A percentile compares a stretch with the other conserved stretches of the same genome.
Conservation (phyloP, 1,140 invertebrate genomes). For the Berghia stephanieae region DNA sequence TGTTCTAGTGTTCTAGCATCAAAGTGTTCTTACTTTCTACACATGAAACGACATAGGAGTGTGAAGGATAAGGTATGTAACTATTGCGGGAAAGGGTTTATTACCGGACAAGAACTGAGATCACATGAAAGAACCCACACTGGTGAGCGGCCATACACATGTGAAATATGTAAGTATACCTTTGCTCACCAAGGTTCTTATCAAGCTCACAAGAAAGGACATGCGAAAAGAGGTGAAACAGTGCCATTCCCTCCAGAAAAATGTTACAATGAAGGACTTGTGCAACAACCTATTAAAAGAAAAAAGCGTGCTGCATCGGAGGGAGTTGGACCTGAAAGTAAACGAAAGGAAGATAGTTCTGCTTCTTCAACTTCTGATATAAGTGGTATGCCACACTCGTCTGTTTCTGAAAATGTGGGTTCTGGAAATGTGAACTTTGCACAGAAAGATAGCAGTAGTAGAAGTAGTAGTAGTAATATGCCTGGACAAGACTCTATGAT, state of each 20-base stretch:
- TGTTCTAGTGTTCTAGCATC: background rate
- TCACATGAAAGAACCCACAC: constrained; percentile 31
- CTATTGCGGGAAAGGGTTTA: constrained; percentile 16
- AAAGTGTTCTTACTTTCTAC: background rate
- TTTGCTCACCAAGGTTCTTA: constrained; percentile 22
- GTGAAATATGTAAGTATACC: background rate
- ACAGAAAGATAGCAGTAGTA: too few relatives aligned
- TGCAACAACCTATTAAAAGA: too few relatives aligned
- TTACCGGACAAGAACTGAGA: constrained; percentile 18
- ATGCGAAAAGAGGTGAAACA: constrained; percentile 12
- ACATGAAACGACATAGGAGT: constrained; percentile 17
- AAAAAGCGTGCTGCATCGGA: too few relatives aligned
- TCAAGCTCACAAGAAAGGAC: constrained; percentile 14
- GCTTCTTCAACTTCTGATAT: too few relatives aligned
- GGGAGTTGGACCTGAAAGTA: too few relatives aligned
- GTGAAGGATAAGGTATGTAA: constrained; percentile 18
- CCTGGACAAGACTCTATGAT: too few relatives aligned
- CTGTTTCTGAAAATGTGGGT: too few relatives aligned
- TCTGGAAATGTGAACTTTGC: too few relatives aligned
- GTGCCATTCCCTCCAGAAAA: constrained; percentile 24
- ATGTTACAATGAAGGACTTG: too few relatives aligned
- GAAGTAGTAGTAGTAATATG: too few relatives aligned
- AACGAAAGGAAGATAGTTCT: too few relatives aligned
- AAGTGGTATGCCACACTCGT: too few relatives aligned
- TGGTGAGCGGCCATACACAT: constrained; percentile 27